Evolutionary conservation across 2,113 vertebrate genomes (phyloP), one percentile per base, ranked within the genome.

Genomic region (Alligator sinensis): DNA sequence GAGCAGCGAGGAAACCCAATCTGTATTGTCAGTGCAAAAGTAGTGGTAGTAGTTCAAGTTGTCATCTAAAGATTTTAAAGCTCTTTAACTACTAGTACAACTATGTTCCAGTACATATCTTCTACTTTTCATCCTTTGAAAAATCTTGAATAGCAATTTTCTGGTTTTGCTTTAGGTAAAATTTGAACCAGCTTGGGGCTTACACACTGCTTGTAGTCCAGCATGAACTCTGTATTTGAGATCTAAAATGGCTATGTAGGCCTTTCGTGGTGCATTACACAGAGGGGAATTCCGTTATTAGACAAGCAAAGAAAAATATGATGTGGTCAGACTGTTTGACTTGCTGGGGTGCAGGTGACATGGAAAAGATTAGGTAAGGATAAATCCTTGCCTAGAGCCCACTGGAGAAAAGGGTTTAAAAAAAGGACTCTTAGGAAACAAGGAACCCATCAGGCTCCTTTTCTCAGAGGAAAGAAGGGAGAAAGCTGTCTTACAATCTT

Each of bases 201-300:
- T 63, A 14, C 77, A 30, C 4, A 22, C 19, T 8, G 2, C 59
- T 1, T 16, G 19, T 84, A 27, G 38, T 59, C n/a, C 27, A 11
- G 8, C 8, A 11, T 89, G 25, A 25, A 17, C n/a, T 91, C 25
- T 4, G 0, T 14, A 30, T 68, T 79, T 68, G 27, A 47, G 59
- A 1, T 0, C 13, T 5, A 17, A 30, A 54, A 47, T 24, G 2
- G 15, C 34, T 28, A 57, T 6, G 70, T 47, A 38, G 4, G 70
- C 21, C 70, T 24, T 74, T 77, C 60, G 21, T 27, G 6, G 30
- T 9, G 3, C 14, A 58, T 60, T 47, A 17, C 54, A 11, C 62
- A 21, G 25, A 22, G 27, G 21, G 9, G 34, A 57, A 30, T 59
- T 86, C n/a, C 61, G 0, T 86, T 83, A 66, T 82, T 74, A 34